Base-by-base conservation (phyloP, 2,113 vertebrate genomes). In the Fregata magnificens region DNA sequence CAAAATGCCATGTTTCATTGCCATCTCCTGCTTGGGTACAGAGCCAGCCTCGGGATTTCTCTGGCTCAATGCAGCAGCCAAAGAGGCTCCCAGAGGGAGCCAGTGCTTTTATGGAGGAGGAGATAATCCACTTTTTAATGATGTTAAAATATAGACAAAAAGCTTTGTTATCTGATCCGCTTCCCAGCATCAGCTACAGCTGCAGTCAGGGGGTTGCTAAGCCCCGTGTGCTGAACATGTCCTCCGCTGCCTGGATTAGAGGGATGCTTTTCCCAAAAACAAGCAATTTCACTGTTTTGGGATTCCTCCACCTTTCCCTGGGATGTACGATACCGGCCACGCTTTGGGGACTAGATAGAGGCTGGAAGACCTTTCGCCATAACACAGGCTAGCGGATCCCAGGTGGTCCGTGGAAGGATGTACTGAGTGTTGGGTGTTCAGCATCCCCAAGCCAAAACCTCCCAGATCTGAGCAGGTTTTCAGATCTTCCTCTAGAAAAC, bases 251-350 rank as follows among this genome's bases (percentile, higher is more conserved):
- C 53, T 61, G 82, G 14, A 49, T 45, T 26, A 36, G 17, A 13
- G 38, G 15, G 3, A n/a, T 56, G 53, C 40, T 45, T 50, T 69
- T 79, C 78, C 62, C 31, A 10, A 56, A 53, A 13, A 11, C 18
- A 71, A 32, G 5, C 0, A 0, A 2, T 82, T 87, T 52, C 44
- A 20, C 25, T 56, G 9, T 58, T 88, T 6, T 9, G 26, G 49
- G 36, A 21, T 82, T 73, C 29, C 20, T 78, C 5, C 45, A 67
- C 28, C 58, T 71, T 84, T 90, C 31, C 25, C 17, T 80, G 22
- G 55, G 29, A 29, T 1, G 2, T 32, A 11, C 0, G 0, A 28
- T 28, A 71, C 7, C 3, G 12, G 11, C 36, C 44, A 29, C 2
- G 0, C 24, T 90, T 31, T 3, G 1, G 24, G 34, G 19, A 21